Evolutionary conservation across 1,140 invertebrate species (phyloP), one percentile per base, ranked within the genome.

Genomic region (Drosophila oshimai): DNA sequence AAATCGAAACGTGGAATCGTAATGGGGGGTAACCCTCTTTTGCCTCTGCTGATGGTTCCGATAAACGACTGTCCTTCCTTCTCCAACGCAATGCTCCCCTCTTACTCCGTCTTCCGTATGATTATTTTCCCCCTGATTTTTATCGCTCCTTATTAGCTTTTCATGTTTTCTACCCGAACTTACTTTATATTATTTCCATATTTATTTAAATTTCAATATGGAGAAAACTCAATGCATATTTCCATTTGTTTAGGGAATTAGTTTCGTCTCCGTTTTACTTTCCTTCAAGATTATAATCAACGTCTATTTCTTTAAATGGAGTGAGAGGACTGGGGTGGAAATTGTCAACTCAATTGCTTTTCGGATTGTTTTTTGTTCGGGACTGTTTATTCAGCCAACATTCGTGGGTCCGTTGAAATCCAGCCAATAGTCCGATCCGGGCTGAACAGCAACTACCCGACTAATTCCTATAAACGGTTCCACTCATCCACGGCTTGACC

Each of bases 191-290:
- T 58, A n/a, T 60, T 77, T 55, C 36, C 58, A 74, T 75, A 79
- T 79, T 86, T 86, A 84, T 84, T 86, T 87, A 76, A 60, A 81
- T 81, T 83, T 58, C 12, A 74, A 74, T 78, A 51, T 42, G 70
- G n/a, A 64, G 42, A 41, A 57, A 60, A 69, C 53, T 64, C 61
- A 49, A 76, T 84, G 67, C 75, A 72, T 80, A 80, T 86, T 86
- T 68, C 45, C 76, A 80, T 87, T 87, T 76, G 61, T 36, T 75
- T 80, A 46, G 80, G 81, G 80, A 80, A 86, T 80, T 65, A 72
- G 71, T 65, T 69, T 68, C 33, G 28, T 37, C 57, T 47, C 20
- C 12, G 3, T 37, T 41, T 51, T 58, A 15, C 33, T 68, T 57
- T 42, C 36, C 18, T 33, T 37, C 37, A 53, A 69, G 81, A 80